Evolutionary conservation across 2,113 vertebrate species (phyloP).

Genomic region (Ciconia stormi): DNA sequence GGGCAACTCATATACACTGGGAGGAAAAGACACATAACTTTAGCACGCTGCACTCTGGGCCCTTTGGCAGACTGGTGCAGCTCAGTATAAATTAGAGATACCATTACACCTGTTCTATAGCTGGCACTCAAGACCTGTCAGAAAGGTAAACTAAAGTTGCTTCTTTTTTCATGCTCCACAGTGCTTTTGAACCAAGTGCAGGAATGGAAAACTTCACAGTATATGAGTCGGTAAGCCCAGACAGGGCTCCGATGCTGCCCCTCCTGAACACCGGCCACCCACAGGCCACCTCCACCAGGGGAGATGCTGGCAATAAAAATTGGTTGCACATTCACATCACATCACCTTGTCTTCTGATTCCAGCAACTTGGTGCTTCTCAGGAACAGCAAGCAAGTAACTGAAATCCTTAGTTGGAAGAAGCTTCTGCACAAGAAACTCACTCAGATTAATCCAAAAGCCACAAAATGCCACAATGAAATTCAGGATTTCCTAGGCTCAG

Average conservation of each 20-base stretch:
- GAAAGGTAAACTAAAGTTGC: background rate
- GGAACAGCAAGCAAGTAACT: background rate
- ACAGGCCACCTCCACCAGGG: background rate
- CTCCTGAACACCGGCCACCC: background rate
- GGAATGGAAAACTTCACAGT: background rate
- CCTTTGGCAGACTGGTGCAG: background rate
- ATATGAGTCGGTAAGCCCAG: background rate
- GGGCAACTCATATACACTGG: too few relatives aligned
- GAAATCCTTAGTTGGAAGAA: background rate
- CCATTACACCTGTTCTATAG: background rate
- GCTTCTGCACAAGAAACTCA: background rate
- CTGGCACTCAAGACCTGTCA: background rate
- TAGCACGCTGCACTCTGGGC: too few relatives aligned
- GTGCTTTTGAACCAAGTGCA: rapidly evolving
- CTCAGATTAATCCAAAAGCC: background rate
- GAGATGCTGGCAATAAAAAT: background rate
- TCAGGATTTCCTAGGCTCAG: background rate
- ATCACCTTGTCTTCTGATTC: background rate
- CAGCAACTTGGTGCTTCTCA: background rate
- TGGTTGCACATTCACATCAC: background rate
- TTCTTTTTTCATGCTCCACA: background rate
- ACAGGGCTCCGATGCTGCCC: background rate
- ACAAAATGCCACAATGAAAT: background rate
- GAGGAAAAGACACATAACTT: background rate
- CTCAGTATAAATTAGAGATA: background rate